Percentiles rank a stretch among this genome's conserved stretches.
phyloP scores from a whole-genome alignment of 92 coral and sea anemone species.

The Anthopleura xanthogrammica region DNA sequence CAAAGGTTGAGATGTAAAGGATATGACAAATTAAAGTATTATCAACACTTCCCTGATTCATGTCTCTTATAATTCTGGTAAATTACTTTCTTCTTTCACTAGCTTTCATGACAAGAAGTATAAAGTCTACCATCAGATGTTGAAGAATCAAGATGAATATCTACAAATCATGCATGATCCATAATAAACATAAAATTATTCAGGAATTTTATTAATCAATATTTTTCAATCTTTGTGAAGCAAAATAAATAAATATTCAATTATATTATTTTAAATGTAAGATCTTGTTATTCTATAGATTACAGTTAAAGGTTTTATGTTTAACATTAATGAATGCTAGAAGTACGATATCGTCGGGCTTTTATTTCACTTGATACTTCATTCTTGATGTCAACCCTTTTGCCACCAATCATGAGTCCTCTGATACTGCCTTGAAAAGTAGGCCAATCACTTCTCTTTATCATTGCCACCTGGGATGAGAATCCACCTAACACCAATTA shows the following conservation, averaged over 20 bases:
- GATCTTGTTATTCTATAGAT: too few species aligned
- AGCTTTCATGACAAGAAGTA: conserved; percentile 84
- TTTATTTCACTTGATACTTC: neutral
- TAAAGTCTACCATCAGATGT: conserved; percentile 76
- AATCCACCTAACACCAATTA: conserved; percentile 20
- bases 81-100: neutral
- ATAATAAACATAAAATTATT: neutral
- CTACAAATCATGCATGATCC: conserved; percentile 59
- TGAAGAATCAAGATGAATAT: conserved; percentile 72
- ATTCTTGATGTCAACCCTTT: conserved; percentile 18
- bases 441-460: conserved; percentile 1
- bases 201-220: neutral
- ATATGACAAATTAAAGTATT: too few species aligned
- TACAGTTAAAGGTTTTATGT: neutral
- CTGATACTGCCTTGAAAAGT: conserved; percentile 29
- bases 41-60: too few species aligned
- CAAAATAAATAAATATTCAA: neutral
- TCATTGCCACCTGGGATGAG: conserved; percentile 9
- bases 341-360: conserved; percentile 21
- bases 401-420: conserved; percentile 27
- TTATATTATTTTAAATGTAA: neutral
- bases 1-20: too few species aligned
- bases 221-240: neutral
- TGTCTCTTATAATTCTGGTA: neutral
- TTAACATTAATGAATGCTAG: neutral